Conservation (phyloP, 2,797 vertebrate genomes). For the Melanotaenia nigrans region DNA sequence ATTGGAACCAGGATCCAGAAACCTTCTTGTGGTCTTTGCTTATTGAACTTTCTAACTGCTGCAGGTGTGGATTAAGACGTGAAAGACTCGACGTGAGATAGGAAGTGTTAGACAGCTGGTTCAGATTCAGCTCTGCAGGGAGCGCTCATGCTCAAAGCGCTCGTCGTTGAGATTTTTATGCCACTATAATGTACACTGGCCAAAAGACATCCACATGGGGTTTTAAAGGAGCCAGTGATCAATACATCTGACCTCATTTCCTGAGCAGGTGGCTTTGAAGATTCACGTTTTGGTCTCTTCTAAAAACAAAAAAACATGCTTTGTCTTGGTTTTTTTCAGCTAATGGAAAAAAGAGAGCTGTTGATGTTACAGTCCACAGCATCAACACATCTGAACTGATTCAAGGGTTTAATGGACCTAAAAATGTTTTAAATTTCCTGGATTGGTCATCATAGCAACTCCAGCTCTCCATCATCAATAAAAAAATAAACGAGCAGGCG, state of each 20-base stretch:
- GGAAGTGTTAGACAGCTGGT: conserved; percentile 9
- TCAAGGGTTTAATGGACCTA: neutral
- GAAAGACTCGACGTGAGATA: neutral
- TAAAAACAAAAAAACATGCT: conserved; percentile 20
- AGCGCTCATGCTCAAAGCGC: conserved; percentile 2
- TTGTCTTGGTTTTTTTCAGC: neutral
- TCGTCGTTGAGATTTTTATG: neutral
- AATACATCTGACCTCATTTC: conserved; percentile 32
- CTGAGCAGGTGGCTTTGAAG: conserved; percentile 28
- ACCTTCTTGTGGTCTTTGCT: neutral
- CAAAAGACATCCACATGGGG: neutral
- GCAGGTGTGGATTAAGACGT: conserved; percentile 16
- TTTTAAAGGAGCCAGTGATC: neutral
- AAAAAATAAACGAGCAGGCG: neutral
- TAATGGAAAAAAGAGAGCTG: conserved; percentile 7
- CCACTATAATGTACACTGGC: neutral
- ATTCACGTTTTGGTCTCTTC: conserved; percentile 13
- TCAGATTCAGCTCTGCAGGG: conserved; percentile 14
- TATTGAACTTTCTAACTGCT: neutral
- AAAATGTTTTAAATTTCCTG: neutral
- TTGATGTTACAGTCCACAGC: neutral
- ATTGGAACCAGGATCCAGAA: conserved; percentile 31
- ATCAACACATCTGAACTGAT: neutral
- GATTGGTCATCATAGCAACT: neutral
- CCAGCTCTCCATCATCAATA: neutral